Conservation (phyloP, 2,888 invertebrate species). For the Drosophila paramelanica region DNA sequence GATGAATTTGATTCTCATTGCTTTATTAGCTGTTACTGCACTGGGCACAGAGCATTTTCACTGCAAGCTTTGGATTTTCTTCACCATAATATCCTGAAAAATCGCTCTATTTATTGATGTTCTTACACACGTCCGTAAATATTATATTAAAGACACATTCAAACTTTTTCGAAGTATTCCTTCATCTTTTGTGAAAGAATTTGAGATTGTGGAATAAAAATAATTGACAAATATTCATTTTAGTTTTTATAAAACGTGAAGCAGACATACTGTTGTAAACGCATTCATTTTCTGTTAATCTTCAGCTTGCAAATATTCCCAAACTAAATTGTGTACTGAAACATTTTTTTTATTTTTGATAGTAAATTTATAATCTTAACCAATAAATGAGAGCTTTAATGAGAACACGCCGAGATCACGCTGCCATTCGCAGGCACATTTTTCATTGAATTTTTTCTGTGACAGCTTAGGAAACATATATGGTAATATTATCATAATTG, state of each 20-base stretch:
- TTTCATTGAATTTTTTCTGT: too few species aligned
- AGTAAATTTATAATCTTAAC: neutral
- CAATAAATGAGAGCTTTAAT: neutral
- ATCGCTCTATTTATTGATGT: neutral
- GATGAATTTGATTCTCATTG: too few species aligned
- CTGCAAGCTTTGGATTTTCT: too few species aligned
- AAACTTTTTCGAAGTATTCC: neutral
- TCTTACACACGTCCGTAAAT: too few species aligned
- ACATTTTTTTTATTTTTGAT: slow-evolving; percentile 5
- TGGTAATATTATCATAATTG: too few species aligned
- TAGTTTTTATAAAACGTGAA: neutral
- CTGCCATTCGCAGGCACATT: too few species aligned
- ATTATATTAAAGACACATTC: too few species aligned
- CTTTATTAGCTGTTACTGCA: too few species aligned
- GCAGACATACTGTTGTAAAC: neutral
- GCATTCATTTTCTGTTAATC: neutral
- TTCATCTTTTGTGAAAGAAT: neutral
- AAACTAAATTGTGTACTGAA: neutral
- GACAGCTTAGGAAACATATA: too few species aligned
- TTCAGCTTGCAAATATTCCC: neutral
- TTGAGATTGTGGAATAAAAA: neutral
- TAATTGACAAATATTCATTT: neutral
- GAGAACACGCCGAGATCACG: neutral
- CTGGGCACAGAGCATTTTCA: too few species aligned
- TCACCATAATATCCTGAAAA: too few species aligned